Conservation (phyloP, 2,797 vertebrate species). For the Liparis tanakae region DNA sequence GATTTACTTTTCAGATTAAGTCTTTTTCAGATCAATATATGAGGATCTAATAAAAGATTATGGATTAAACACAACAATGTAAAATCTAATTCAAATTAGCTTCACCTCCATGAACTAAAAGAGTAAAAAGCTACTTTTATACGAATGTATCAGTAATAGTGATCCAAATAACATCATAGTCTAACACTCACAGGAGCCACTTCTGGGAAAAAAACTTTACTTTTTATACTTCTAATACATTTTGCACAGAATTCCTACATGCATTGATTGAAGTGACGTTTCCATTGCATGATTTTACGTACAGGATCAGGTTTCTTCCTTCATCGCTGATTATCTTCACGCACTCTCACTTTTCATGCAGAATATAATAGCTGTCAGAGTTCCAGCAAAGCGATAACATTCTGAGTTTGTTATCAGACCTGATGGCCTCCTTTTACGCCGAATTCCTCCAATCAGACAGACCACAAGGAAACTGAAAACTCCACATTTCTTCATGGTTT, state of each 20-base stretch:
- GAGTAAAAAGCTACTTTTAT: neutral
- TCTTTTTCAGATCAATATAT: neutral
- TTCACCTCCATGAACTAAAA: neutral
- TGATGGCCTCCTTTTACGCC: constrained; percentile 44
- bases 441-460: constrained; percentile 44
- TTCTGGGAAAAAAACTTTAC: neutral
- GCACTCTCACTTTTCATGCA: neutral
- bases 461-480: constrained; percentile 55
- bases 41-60: neutral
- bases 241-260: neutral
- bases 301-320: neutral
- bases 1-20: neutral
- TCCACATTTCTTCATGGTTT: constrained; percentile 57
- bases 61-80: neutral
- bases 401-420: constrained; percentile 49
- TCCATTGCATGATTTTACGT: neutral
- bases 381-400: constrained; percentile 24
- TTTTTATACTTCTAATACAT: neutral
- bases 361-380: constrained; percentile 9
- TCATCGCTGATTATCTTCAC: neutral
- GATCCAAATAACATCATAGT: neutral
- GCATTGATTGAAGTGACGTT: neutral
- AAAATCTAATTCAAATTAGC: neutral
- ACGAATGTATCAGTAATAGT: neutral
- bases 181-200: neutral